Conservation (phyloP, 1,140 invertebrate genomes). For the Patella vulgata region DNA sequence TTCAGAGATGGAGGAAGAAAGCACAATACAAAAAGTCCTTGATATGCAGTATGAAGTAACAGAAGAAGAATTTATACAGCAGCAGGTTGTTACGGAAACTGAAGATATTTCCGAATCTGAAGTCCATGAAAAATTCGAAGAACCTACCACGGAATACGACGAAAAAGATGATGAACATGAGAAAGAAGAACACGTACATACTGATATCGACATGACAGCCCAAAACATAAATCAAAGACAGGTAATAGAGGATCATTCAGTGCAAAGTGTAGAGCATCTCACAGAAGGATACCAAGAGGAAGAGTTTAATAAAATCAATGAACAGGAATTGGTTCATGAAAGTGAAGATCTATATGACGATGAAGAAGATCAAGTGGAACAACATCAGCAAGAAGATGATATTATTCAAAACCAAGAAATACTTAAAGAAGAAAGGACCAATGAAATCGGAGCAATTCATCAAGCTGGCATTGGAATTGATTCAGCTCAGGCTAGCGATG, state of each 20-base stretch:
- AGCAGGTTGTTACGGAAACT: background rate
- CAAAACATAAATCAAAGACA: background rate
- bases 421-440: background rate
- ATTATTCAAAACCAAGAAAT: background rate
- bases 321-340: background rate
- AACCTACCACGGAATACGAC: background rate
- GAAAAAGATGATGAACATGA: constrained; percentile 7
- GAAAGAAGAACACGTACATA: background rate
- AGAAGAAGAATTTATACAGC: background rate
- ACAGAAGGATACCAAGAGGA: background rate
- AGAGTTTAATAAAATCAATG: too few species aligned
- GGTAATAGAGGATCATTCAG: background rate
- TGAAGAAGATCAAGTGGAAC: background rate
- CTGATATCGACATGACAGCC: background rate
- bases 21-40: too few species aligned
- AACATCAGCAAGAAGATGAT: background rate
- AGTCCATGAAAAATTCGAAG: background rate
- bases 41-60: background rate
- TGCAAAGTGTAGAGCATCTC: background rate
- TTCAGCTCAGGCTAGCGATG: background rate
- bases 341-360: background rate
- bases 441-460: background rate
- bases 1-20: too few species aligned
- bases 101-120: constrained; percentile 1
- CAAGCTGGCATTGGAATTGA: background rate